Percentiles rank a stretch among this genome's conserved stretches.
These are phyloP conservation scores for Chelon labrosus DNA, from an alignment of 2,797 vertebrate species.

Conservation along the genomic window DNA sequence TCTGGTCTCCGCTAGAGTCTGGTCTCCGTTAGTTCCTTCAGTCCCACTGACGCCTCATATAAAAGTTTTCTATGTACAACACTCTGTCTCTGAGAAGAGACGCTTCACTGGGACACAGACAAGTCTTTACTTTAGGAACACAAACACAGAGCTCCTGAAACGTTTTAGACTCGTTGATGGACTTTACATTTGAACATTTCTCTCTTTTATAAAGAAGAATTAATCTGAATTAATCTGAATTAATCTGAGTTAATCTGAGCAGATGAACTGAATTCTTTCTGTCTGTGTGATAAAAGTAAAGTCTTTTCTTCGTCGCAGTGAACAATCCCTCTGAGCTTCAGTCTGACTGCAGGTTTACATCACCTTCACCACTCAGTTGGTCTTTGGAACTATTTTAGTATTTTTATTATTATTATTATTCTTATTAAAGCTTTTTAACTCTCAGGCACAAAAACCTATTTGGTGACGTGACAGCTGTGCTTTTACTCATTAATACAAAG, in stretches of 20 bases:
- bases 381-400: constrained; percentile 56
- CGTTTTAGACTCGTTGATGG: too few species aligned
- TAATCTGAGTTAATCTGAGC: too few species aligned
- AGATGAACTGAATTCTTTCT: too few species aligned
- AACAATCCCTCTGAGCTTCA: constrained; percentile 29
- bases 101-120: constrained; percentile 14
- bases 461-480: constrained; percentile 59
- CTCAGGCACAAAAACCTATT: constrained; percentile 69
- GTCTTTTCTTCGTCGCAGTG: neutral
- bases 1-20: too few species aligned
- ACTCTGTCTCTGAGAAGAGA: constrained; percentile 49
- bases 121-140: neutral
- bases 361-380: constrained; percentile 15
- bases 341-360: constrained; percentile 29
- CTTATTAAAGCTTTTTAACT: constrained; percentile 71
- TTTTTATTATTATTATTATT: constrained; percentile 22
- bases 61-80: constrained; percentile 64
- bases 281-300: neutral
- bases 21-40: too few species aligned
- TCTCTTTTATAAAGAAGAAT: too few species aligned
- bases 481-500: constrained; percentile 54
- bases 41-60: constrained; percentile 39
- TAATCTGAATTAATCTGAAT: too few species aligned
- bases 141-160: neutral
- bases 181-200: too few species aligned